Evolutionary conservation across 2,113 vertebrate genomes (phyloP), one percentile per base, ranked within the genome.

Genomic region (Hippocampus zosterae): DNA sequence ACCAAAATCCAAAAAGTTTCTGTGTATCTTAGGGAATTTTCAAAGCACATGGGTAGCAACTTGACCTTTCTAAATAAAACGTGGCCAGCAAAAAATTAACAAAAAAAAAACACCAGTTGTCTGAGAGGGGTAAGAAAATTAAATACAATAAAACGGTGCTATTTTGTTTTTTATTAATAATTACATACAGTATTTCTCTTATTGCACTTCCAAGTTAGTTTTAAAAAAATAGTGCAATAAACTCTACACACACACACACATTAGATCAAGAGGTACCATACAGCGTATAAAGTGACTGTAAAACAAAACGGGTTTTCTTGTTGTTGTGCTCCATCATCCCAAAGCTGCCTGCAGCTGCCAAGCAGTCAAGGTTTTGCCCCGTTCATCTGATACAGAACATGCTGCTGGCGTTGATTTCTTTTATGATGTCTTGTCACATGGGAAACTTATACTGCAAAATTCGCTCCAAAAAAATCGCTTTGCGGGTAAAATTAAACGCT

Each of bases 301-400:
- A 89, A 87, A 84, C 80, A 85, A 84, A 68, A 80, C 40, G 9
- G 65, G 69, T 67, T 79, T 74, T 86, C 57, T 67, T 69, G 57
- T 65, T 23, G 52, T 75, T 80, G 81, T 82, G 61, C 76, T 74
- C 78, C 57, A 74, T 71, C 70, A 85, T 88, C 86, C 86, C 23
- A 55, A 87, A 93, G 93, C 93, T 93, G 93, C 92, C 93, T 89
- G 93, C 92, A 93, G 93, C 92, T 91, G 90, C 87, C 71, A 90
- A 89, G 90, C 84, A 87, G 78, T 72, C 29, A 69, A 65, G 27
- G 56, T 15, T 64, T 33, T 2, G 57, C 57, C 57, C 16, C 2
- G 19, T 60, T 33, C 2, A 19, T 33, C 57, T 33, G 27, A 60
- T 60, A 33, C 19, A 2, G 1, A 60, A 18, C 5, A 55, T 8